Evolutionary conservation across 2,113 vertebrate genomes (phyloP), one percentile per base, ranked within the genome.

Genomic region (Eira barbara): DNA sequence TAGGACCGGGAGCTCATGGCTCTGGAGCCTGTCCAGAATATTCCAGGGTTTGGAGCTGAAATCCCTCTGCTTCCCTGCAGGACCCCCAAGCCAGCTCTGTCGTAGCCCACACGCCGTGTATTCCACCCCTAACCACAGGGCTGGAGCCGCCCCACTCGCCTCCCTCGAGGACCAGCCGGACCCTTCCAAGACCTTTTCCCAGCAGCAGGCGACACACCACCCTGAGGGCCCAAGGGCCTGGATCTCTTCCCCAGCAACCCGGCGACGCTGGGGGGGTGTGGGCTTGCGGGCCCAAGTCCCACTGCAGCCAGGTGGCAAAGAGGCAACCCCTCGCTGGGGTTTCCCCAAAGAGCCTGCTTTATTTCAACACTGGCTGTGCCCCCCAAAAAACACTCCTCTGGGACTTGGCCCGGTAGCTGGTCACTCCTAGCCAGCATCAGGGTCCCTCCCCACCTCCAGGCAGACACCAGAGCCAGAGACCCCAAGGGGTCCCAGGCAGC

Each of bases 1-100:
- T 49, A 47, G 69, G 34, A 31, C 47, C 0, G 11, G 78, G 25
- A 55, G 18, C 6, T 6, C 8, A 2, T 2, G 71, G 14, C 12
- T 94, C 59, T 15, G 0, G 23, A 25, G 61, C 34, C 82, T 10
- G 1, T 11, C 12, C 2, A 0, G 65, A 49, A 18, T 2, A 0
- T 36, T 42, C 31, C 6, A 4, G 18, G 27, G 34, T 6, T 1
- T n/a, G 6, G 55, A 73, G 27, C 29, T 31, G 61, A 82, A 69
- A 36, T 6, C 14, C 34, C 12, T 55, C 49, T 42, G 25, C 15
- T 12, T 29, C 7, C 49, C 39, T 45, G 36, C 25, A 17, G 42
- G 49, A 29, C 71, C 15, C 57, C 61, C 15, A 42, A 45, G 55
- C 78, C 36, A 7, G 67, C 27, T 52, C 67, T 4, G 27, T 52